Conservation (phyloP, 2,113 vertebrate species). For the Elephas maximus region DNA sequence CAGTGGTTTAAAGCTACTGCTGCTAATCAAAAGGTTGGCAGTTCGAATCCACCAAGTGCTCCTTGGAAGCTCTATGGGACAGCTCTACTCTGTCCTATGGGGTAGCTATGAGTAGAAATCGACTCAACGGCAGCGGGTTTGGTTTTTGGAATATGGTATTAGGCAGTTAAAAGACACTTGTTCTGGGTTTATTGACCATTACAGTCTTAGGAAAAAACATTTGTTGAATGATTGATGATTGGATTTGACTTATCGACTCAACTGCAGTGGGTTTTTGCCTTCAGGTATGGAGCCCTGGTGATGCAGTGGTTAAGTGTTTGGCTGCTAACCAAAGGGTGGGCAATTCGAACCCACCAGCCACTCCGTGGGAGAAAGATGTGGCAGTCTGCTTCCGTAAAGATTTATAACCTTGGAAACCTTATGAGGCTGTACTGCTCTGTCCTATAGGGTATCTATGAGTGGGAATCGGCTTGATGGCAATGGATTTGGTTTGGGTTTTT, state of each 20-base stretch:
- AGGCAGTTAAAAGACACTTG: constrained; percentile 16
- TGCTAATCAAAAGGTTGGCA: too few species aligned
- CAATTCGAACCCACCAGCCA: neutral
- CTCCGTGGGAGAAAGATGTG: neutral
- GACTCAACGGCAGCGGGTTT: too few species aligned
- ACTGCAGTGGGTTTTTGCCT: neutral
- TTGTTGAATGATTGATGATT: neutral
- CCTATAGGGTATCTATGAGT: neutral
- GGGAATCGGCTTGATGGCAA: neutral
- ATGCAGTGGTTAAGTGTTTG: neutral
- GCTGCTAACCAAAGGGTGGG: neutral
- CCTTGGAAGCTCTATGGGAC: too few species aligned
- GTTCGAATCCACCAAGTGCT: too few species aligned
- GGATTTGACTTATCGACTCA: neutral
- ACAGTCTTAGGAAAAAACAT: constrained; percentile 24
- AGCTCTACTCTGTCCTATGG: too few species aligned
- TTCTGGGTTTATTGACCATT: constrained; percentile 21
- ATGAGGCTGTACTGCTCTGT: neutral
- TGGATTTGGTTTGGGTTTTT: neutral
- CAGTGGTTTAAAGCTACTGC: too few species aligned
- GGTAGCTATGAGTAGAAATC: too few species aligned
- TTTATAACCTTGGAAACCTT: neutral
- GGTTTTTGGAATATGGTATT: neutral
- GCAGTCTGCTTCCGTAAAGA: too few species aligned
- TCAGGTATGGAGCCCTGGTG: neutral